Evolutionary conservation across 1,140 invertebrate species (phyloP).

Genomic region (Drosophila funebris): DNA sequence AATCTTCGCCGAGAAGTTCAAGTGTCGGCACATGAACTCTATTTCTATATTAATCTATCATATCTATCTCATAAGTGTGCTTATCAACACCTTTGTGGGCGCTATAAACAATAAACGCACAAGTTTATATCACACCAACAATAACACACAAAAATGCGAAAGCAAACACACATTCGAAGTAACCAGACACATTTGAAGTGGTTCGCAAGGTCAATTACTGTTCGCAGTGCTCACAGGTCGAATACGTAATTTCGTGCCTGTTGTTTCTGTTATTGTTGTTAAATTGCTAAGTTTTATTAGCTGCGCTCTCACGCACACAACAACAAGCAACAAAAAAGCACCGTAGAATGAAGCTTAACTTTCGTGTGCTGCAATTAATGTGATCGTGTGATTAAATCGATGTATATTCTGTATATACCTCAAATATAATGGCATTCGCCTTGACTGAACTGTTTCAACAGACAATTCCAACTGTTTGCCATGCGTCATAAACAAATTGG

Average conservation of each 20-base stretch:
- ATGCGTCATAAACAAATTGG: conserved; percentile 16
- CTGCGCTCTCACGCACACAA: conserved; percentile 16
- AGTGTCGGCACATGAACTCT: conserved; percentile 5
- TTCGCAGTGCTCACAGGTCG: conserved; percentile 43
- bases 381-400: conserved; percentile 42
- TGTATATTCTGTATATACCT: conserved; percentile 5
- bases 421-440: conserved; percentile 15
- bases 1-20: conserved; percentile 2
- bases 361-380: conserved; percentile 37
- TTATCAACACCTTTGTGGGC: conserved; percentile 35
- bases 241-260: conserved; percentile 44
- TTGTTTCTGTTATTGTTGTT: conserved; percentile 15
- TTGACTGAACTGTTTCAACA: conserved; percentile 3
- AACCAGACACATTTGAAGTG: conserved; percentile 35
- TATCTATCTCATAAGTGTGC: conserved; percentile 4
- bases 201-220: conserved; percentile 52
- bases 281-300: conserved; percentile 36
- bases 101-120: conserved; percentile 25
- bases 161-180: conserved; percentile 20
- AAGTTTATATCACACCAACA: conserved; percentile 23
- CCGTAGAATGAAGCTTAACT: conserved; percentile 8
- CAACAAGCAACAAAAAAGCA: background rate
- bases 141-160: conserved; percentile 21
- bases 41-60: background rate
- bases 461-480: background rate